Evolutionary conservation across 2,113 vertebrate genomes (phyloP), one percentile per base, ranked within the genome.

Genomic region (Oreochromis niloticus): DNA sequence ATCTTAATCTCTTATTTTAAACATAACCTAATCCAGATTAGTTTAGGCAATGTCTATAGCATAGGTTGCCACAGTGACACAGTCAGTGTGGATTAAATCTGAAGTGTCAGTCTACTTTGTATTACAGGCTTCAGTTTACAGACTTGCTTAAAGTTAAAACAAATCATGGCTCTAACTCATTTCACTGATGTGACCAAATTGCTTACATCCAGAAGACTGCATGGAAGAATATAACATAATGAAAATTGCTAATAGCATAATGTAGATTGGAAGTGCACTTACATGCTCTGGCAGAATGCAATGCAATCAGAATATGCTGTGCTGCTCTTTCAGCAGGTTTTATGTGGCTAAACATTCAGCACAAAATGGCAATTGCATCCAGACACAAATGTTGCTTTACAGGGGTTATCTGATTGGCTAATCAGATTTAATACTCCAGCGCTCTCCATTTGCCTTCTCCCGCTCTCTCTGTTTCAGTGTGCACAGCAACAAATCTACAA

Each of bases 331-430:
- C 55, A 87, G 71, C 6, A 81, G 55, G 55, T 75, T 88, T 88
- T 87, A 61, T 83, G 22, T 84, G 24, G 52, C 50, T 87, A 34
- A 91, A 89, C 83, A 87, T 80, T 91, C 24, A 86, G 90, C 86
- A 71, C 54, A 85, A 92, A 93, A 87, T 75, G 63, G 59, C 87
- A 93, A 89, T 93, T 91, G 88, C 36, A 73, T 83, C 7, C 36
- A 71, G 34, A 87, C 87, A 63, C 82, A 90, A 94, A 87, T 84
- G 85, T 85, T 91, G 81, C 87, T 91, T 89, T 91, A 86, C 87
- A 80, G 36, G 54, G 48, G 83, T 88, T 80, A 87, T 90, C 84
- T 56, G 57, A 88, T 89, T 88, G 80, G 87, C 88, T 89, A n/a
- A 87, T 90, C 83, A 87, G 79, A 86, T 92, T 87, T 84, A 79